These are phyloP conservation scores for Heteronetta atricapilla DNA, from an alignment of 2,113 vertebrate genomes.

Conservation along the genomic window DNA sequence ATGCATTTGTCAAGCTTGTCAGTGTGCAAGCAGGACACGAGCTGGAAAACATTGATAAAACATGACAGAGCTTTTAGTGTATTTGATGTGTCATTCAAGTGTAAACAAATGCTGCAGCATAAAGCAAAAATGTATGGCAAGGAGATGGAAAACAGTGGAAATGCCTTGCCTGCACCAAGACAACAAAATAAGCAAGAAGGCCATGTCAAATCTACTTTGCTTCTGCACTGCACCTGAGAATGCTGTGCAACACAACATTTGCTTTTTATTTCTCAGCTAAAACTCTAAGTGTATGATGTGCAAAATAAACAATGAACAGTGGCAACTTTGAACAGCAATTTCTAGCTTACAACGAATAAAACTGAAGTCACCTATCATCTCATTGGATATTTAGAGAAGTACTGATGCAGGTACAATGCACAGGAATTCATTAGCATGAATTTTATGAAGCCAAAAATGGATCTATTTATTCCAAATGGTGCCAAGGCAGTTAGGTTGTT, in stretches of 20 bases:
- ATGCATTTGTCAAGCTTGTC: constrained; percentile 8
- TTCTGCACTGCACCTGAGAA: not conserved
- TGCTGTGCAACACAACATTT: not conserved
- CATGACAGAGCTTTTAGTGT: constrained; percentile 10
- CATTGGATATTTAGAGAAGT: not conserved
- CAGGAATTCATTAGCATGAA: not conserved
- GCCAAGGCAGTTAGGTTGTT: not conserved
- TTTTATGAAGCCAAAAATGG: not conserved
- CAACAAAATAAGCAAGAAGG: not conserved
- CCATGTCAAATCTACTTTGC: not conserved
- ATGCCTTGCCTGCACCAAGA: not conserved
- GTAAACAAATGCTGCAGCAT: not conserved
- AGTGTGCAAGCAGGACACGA: not conserved
- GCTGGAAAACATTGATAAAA: constrained; percentile 48
- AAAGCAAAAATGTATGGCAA: not conserved
- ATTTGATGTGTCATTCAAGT: constrained; percentile 23
- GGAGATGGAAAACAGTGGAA: not conserved
- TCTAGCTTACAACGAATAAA: not conserved
- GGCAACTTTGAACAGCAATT: not conserved
- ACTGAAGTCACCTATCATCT: not conserved
- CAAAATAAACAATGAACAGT: not conserved
- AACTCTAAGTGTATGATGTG: not conserved
- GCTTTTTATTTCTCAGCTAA: not conserved
- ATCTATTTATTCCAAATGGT: not conserved
- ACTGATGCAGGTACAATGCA: not conserved